Base-by-base conservation (phyloP, 2,113 vertebrate genomes). In the Mellivora capensis region DNA sequence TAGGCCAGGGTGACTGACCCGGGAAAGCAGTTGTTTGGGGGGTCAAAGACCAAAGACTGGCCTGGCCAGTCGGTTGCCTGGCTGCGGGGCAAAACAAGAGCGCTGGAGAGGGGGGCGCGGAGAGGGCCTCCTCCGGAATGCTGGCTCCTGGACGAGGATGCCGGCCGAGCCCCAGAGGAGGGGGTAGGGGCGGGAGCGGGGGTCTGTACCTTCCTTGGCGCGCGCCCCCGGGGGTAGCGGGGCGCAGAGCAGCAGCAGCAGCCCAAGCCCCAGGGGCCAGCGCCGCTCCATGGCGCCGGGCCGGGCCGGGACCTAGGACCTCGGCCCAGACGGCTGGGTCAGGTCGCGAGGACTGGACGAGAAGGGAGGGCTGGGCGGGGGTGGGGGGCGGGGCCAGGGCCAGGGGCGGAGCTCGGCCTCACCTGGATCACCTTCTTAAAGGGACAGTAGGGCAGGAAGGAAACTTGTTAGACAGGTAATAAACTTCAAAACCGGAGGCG, bases 351-450 rank as follows among this genome's bases (percentile, higher is more conserved):
- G 83, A 92, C 87, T 27, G 62, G 64, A 54, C 0, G 9, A 82
- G 93, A 86, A 10, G 2, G 71, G 93, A 42, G 6, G 39, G 85
- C 52, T 27, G 10, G 57, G 90, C 37, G 87, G 93, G 88, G 96
- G 97, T 31, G 86, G 95, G 84, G 91, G 97, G 94, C 72, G 91
- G 93, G 94, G 83, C 61, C 87, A 5, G 47, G 0, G 7, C 20
- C 0, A 13, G 80, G 95, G 97, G 98, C 96, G 98, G 97, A 27
- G 89, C 11, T 83, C 1, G 34, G 77, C 64, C 96, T 98, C 98
- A 98, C 98, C 97, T 98, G 98, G 96, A 71, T 96, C 96, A 98
- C 98, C 98, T 98, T 97, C 98, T 98, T 98, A 98, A 98, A 98
- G 98, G 92, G 81, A 76, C 92, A 97, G 95, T 5, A 25, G 61